phyloP scores from a whole-genome alignment of 2,888 invertebrate genomes.

The Xestoiulus laeticollis region DNA sequence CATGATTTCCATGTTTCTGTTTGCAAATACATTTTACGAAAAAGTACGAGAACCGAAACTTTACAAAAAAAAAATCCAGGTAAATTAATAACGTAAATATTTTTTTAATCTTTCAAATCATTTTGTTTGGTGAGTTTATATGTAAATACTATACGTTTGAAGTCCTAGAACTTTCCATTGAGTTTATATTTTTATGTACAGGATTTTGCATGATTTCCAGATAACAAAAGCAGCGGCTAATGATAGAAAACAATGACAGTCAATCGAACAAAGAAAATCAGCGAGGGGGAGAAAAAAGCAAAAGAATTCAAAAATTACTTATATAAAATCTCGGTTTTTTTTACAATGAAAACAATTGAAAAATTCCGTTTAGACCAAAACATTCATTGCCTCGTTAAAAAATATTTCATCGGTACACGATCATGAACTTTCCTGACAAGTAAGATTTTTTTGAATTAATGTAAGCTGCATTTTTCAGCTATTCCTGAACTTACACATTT shows the following conservation, averaged over 20 bases:
- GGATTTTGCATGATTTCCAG: not conserved
- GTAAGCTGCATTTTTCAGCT: too few species aligned
- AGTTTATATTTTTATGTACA: slow-evolving; percentile 4
- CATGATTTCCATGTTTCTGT: too few species aligned
- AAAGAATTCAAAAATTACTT: too few species aligned
- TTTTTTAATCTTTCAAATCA: slow-evolving; percentile 7
- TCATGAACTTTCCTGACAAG: too few species aligned
- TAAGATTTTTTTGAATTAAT: too few species aligned
- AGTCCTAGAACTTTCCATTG: slow-evolving; percentile 1
- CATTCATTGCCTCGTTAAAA: too few species aligned
- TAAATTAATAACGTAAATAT: not conserved
- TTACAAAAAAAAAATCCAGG: too few species aligned
- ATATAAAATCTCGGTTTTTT: not conserved
- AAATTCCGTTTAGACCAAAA: not conserved
- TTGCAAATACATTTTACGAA: too few species aligned
- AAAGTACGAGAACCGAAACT: too few species aligned
- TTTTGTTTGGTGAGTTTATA: not conserved
- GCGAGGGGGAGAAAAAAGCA: too few species aligned
- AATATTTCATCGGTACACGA: too few species aligned
- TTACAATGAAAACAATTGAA: not conserved
- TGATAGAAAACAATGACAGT: not conserved
- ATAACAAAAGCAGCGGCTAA: not conserved
- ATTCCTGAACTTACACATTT: too few species aligned
- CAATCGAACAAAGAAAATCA: not conserved
- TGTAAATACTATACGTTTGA: not conserved